These are phyloP conservation scores for Tillus elongatus DNA, from an alignment of 2,888 invertebrate genomes.

Conservation along the genomic window DNA sequence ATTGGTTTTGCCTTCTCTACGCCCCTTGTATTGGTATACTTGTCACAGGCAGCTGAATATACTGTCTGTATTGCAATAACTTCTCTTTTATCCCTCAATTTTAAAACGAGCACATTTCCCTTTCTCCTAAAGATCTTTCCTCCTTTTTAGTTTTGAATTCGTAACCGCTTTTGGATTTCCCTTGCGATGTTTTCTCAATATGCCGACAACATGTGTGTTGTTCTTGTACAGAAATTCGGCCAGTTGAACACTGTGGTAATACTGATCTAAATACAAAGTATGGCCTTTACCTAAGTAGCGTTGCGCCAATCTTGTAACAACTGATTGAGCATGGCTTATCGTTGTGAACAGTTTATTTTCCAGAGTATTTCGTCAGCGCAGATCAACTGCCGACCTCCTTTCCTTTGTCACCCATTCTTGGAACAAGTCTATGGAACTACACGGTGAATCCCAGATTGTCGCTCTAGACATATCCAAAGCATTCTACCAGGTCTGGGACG, in stretches of 20 bases:
- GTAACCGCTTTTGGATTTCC: neutral
- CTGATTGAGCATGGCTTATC: slow-evolving; percentile 8
- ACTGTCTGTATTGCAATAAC: neutral
- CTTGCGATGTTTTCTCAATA: neutral
- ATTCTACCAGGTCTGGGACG: too few species aligned
- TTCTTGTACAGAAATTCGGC: slow-evolving; percentile 8
- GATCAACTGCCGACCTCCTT: slow-evolving; percentile 6
- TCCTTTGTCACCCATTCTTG: slow-evolving; percentile 11
- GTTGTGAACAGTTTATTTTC: slow-evolving; percentile 8
- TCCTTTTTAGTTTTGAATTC: slow-evolving; percentile 7
- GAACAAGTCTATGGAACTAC: slow-evolving; percentile 10
- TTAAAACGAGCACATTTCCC: slow-evolving; percentile 1
- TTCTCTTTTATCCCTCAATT: too few species aligned
- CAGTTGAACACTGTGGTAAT: slow-evolving; percentile 9
- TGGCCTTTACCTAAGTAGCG: slow-evolving; percentile 7
- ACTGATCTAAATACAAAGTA: slow-evolving; percentile 7
- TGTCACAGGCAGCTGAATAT: neutral
- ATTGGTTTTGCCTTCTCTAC: slow-evolving; percentile 2
- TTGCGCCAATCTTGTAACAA: slow-evolving; percentile 7
- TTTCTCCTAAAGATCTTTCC: slow-evolving; percentile 6
- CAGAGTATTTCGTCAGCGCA: slow-evolving; percentile 7
- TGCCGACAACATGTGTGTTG: neutral
- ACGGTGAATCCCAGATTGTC: too few species aligned
- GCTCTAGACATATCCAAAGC: too few species aligned
- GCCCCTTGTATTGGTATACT: neutral